Conservation (phyloP, 2,113 vertebrate species). For the Gallinago paraguaiae region DNA sequence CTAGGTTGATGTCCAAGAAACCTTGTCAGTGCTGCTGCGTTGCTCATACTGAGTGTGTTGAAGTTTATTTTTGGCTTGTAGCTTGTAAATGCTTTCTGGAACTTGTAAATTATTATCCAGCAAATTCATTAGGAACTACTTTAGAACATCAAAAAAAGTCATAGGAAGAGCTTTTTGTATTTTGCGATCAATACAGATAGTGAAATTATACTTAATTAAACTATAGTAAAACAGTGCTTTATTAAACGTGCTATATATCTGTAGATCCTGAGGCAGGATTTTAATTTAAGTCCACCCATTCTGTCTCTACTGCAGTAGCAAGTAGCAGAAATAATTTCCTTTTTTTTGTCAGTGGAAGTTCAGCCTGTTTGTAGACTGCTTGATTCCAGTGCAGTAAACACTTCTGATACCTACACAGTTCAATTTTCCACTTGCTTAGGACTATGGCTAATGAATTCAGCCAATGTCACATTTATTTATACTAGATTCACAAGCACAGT, state of each 20-base stretch:
- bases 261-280: conserved; percentile 19
- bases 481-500: background rate
- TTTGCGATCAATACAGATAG: conserved; percentile 10
- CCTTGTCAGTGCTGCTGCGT: background rate
- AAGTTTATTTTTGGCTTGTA: conserved; percentile 5
- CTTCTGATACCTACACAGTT: background rate
- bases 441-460: background rate
- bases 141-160: conserved; percentile 1
- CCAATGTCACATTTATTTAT: background rate
- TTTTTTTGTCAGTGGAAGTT: background rate
- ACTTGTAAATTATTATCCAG: background rate
- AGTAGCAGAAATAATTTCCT: background rate
- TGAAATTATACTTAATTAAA: conserved; percentile 50
- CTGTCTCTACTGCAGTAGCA: background rate
- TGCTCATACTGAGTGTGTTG: background rate
- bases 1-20: background rate
- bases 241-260: background rate
- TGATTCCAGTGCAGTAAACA: background rate
- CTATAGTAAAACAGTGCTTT: background rate
- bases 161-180: background rate
- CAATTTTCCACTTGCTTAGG: background rate
- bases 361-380: background rate
- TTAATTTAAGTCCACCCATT: conserved; percentile 24
- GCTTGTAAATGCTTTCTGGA: conserved; percentile 11
- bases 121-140: background rate